Evolutionary conservation across 2,113 vertebrate genomes (phyloP), one percentile per base, ranked within the genome.

Genomic region (Neodon shergylaensis): DNA sequence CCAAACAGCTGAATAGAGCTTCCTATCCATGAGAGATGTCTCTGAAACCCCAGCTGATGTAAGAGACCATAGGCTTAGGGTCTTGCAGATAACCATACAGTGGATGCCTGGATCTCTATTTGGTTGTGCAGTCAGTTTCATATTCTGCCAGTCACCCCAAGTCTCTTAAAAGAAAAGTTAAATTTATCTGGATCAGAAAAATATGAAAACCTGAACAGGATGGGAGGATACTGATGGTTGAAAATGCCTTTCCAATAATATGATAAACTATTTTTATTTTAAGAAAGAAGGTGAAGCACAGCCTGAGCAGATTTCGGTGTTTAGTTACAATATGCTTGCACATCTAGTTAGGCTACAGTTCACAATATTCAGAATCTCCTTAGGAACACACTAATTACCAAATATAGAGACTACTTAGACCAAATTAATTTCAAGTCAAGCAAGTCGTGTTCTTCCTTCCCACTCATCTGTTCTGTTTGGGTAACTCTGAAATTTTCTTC

Each of bases 61-160:
- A 47, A 68, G 4, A 85, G 26, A 16, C 28, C 16, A 7, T 11
- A 1, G 21, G 4, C 0, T 6, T 6, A 6, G 16, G 4, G 1
- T 33, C 22, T 39, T 36, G n/a, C 3, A 19, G 36, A 31, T 6
- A 5, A 0, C 13, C 13, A 2, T 19, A 0, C 5, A 58, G 19
- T 8, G 2, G 6, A 47, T 84, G 26, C 7, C 16, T 44, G 5
- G 9, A 66, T 49, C 39, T 33, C 22, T 7, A 22, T 6, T 28
- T 28, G 14, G 0, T 4, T 72, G 39, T 3, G 49, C 31, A 26
- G 3, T 13, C 31, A 28, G 22, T 3, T 85, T 42, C 36, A 17
- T 0, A 49, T 42, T 44, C 8, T 36, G 1, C 2, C 31, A n/a
- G 10, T 3, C 6, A 49, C 9, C 4, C 6, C 6, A 52, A 52